Evolutionary conservation across 2,113 vertebrate species (phyloP).

Genomic region (Pangasianodon hypophthalmus): DNA sequence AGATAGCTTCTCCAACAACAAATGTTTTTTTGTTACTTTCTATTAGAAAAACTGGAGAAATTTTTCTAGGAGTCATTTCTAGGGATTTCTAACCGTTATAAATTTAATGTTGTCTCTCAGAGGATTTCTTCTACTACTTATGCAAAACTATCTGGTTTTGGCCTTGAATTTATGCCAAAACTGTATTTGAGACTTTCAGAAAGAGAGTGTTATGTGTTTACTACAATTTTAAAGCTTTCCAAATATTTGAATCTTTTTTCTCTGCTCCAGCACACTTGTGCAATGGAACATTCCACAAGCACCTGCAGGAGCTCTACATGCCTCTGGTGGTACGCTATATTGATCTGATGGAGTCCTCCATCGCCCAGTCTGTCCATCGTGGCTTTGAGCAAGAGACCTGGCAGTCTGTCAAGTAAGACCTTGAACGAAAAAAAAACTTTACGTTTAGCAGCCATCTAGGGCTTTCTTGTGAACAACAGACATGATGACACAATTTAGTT

Average conservation of each 20-base stretch:
- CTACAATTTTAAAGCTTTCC: neutral
- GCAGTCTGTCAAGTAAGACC: constrained; percentile 95
- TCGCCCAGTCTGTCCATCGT: constrained; percentile 95
- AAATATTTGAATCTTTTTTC: constrained; percentile 6
- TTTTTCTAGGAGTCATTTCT: neutral
- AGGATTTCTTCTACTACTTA: neutral
- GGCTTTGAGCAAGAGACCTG: constrained; percentile 95
- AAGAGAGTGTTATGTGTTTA: neutral
- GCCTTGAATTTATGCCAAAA: constrained; percentile 5
- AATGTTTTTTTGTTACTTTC: neutral
- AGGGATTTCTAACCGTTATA: neutral
- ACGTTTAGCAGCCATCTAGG: neutral
- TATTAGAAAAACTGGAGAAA: neutral
- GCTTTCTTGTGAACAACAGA: neutral
- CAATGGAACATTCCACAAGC: constrained; percentile 94
- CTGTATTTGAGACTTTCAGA: constrained; percentile 13
- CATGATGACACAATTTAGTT: neutral
- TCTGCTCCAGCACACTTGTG: constrained; percentile 84
- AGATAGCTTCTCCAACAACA: neutral
- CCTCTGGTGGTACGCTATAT: constrained; percentile 95
- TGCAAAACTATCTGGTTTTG: neutral
- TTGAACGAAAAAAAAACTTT: constrained; percentile 18
- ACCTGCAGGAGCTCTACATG: constrained; percentile 92
- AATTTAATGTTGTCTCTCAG: neutral
- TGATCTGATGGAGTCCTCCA: constrained; percentile 98